Conservation (phyloP, 1,140 invertebrate genomes). For the Rhyzopertha dominica region DNA sequence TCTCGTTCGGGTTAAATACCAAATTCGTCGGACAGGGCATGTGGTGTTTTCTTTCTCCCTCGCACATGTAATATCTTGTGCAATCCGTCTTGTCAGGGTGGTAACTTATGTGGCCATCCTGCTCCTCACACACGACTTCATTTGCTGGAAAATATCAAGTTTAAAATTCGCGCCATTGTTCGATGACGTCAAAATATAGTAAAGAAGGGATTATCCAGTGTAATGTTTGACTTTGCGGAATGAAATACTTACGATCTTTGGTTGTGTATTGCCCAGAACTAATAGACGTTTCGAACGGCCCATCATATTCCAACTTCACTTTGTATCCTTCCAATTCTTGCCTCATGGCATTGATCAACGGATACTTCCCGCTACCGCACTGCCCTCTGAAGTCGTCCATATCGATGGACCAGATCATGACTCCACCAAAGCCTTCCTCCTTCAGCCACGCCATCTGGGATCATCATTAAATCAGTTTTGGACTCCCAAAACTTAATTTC, state of each 20-base stretch:
- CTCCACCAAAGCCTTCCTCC: slow-evolving; percentile 89
- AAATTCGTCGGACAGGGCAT: slow-evolving; percentile 95
- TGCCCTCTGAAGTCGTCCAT: slow-evolving; percentile 91
- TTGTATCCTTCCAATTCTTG: slow-evolving; percentile 79
- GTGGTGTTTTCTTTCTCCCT: slow-evolving; percentile 91
- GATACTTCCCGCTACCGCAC: slow-evolving; percentile 88
- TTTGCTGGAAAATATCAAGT: slow-evolving; percentile 66
- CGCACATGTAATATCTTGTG: slow-evolving; percentile 93
- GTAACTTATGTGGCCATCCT: slow-evolving; percentile 90
- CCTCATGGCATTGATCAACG: slow-evolving; percentile 81
- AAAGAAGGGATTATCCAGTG: too few species aligned
- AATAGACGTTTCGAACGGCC: slow-evolving; percentile 72
- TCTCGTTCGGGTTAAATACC: slow-evolving; percentile 89
- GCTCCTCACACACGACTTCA: slow-evolving; percentile 84
- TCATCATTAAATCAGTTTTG: slow-evolving; percentile 2
- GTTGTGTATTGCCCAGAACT: slow-evolving; percentile 73
- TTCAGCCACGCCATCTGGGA: slow-evolving; percentile 88
- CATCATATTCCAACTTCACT: slow-evolving; percentile 80
- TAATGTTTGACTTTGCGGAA: too few species aligned
- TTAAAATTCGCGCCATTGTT: neutral
- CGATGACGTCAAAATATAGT: neutral
- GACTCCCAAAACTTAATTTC: neutral
- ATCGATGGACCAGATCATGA: slow-evolving; percentile 96
- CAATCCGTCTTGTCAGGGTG: slow-evolving; percentile 87
- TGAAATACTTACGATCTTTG: slow-evolving; percentile 74